Conservation (phyloP, 1,140 invertebrate species). For the Cherax quadricarinatus region DNA sequence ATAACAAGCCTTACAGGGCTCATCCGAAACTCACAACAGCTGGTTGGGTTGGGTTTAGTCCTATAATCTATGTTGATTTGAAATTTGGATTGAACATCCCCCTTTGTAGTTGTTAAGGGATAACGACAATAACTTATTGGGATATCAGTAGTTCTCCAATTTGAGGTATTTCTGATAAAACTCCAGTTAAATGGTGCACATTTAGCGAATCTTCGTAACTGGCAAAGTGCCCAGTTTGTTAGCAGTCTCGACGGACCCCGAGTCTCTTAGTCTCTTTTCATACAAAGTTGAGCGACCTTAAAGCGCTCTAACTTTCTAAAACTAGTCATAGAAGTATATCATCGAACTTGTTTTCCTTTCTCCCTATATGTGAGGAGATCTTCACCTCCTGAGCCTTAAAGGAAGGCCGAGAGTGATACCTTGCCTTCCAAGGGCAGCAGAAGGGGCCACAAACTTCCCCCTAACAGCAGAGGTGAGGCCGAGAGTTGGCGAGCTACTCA, state of each 20-base stretch:
- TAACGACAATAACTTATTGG: slow-evolving; percentile 66
- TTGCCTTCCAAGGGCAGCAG: too few species aligned
- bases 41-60: slow-evolving; percentile 39
- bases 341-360: slow-evolving; percentile 33
- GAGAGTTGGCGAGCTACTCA: slow-evolving; percentile 24
- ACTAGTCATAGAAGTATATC: slow-evolving; percentile 52
- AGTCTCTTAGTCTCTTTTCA: slow-evolving; percentile 51
- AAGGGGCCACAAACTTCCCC: too few species aligned
- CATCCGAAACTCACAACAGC: slow-evolving; percentile 31
- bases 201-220: slow-evolving; percentile 38
- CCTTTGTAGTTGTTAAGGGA: slow-evolving; percentile 62
- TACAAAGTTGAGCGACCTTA: slow-evolving; percentile 52
- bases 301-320: slow-evolving; percentile 43
- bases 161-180: slow-evolving; percentile 41
- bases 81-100: slow-evolving; percentile 61
- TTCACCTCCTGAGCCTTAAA: slow-evolving; percentile 23
- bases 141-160: slow-evolving; percentile 52
- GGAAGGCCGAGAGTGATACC: not conserved
- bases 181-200: slow-evolving; percentile 52
- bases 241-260: slow-evolving; percentile 39
- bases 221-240: slow-evolving; percentile 35
- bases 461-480: not conserved
- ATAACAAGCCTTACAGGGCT: slow-evolving; percentile 32
- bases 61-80: slow-evolving; percentile 64
- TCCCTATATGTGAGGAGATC: slow-evolving; percentile 30